Evolutionary conservation across 2,113 vertebrate genomes (phyloP), one percentile per base, ranked within the genome.

Genomic region (Todiramphus chloris): DNA sequence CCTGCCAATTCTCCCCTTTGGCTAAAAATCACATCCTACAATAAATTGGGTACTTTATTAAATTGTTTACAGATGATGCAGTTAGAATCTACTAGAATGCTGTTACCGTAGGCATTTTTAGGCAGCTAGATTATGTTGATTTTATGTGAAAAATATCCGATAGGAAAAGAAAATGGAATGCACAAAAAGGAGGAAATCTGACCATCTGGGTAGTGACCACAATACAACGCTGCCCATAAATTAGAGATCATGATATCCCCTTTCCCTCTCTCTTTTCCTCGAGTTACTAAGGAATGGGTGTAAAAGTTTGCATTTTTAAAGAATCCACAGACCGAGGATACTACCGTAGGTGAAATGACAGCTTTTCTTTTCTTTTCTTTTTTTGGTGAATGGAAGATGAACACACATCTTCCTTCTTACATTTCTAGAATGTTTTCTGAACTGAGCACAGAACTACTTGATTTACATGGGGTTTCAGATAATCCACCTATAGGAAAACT

Each of bases 261-360:
- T 90, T 91, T 96, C 95, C 82, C 59, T 86, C 82, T 83, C 75
- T 73, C 59, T 73, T 33, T 75, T 97, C 66, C 76, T 91, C 88
- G 37, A 37, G 83, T 95, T 81, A 93, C 64, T 80, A 94, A 92
- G 73, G 90, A 93, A 87, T 90, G 92, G 80, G 39, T 86, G 73
- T 88, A 96, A 94, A 93, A 51, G 13, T 93, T 94, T 95, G 70
- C 87, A 83, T 93, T 94, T 93, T 83, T 90, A 87, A 95, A 94
- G 64, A 92, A 96, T 94, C 31, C 80, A 68, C 58, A 84, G 68
- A 53, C 39, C 31, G n/a, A 51, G 60, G 76, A 51, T 68, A 72
- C 39, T 56, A 89, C 25, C 30, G 33, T 19, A 70, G 51, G 63
- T 94, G 86, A 92, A 95, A 83, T 21, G 20, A 92, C 72, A 70